Evolutionary conservation across 1,140 invertebrate species (phyloP), one percentile per base, ranked within the genome.

Genomic region (Latrodectus geometricus): DNA sequence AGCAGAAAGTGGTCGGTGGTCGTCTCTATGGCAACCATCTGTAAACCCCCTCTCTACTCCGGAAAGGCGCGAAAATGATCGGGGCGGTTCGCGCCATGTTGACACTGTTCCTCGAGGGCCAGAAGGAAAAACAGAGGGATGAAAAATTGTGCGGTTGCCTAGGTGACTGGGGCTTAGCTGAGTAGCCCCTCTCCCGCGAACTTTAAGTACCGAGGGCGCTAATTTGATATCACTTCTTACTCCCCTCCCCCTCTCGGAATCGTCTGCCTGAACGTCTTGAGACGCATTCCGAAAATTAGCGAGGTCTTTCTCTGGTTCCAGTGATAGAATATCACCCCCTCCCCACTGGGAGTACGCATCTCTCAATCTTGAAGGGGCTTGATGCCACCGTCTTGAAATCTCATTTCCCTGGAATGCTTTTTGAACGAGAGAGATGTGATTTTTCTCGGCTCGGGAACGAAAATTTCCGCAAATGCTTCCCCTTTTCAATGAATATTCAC

Each of bases 41-140:
- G 54, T 17, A 61, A 61, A 61, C 11, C 9, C 75, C 56, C 52
- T 65, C 75, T 21, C 49, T 17, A 4, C 9, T 15, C 23, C 35
- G 15, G 78, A 76, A 54, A 76, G 82, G 82, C 82, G 82, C 65
- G 82, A 84, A 84, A 84, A 84, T 84, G 82, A 76, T 75, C 70
- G 72, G 73, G 81, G 70, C 70, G 70, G 68, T 83, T 74, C 73
- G 80, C 82, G 56, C 82, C 73, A 84, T 84, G 82, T 84, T 84
- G 82, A 84, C 82, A 84, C 82, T 76, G 70, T n/a, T 52, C n/a
- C 61, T 35, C 20, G 21, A 61, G 23, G 35, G 21, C n/a, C 48
- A 50, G 61, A 76, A 76, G 65, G 61, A 84, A 84, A 84, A 65
- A 76, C 61, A 49, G 21, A 35, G 49, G 66, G 72, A 84, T 84